Percentiles rank a stretch among this genome's conserved stretches.
These are phyloP conservation scores for Trachops cirrhosus DNA, from an alignment of 2,797 vertebrate genomes.

Conservation along the genomic window DNA sequence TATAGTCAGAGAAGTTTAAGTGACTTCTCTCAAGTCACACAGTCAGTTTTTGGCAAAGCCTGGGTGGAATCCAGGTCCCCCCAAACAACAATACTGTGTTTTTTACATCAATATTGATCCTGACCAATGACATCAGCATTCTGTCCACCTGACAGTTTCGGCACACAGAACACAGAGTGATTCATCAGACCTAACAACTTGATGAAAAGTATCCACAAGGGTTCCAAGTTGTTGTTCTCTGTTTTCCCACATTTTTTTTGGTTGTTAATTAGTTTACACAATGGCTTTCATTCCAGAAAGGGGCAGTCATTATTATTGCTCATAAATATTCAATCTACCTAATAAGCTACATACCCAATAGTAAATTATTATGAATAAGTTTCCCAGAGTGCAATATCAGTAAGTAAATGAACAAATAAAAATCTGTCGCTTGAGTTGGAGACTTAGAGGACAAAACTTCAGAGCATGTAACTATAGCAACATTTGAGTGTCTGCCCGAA, in stretches of 20 bases:
- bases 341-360: background rate
- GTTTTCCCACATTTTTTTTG: background rate
- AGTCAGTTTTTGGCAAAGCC: background rate
- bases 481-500: background rate
- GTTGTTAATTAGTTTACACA: background rate
- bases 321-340: background rate
- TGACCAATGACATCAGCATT: background rate
- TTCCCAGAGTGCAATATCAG: background rate
- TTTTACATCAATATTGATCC: background rate
- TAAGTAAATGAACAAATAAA: background rate
- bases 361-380: slow-evolving; percentile 1
- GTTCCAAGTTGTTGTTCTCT: background rate
- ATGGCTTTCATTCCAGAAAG: background rate
- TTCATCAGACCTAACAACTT: background rate
- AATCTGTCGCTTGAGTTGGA: background rate
- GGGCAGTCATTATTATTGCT: background rate
- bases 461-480: background rate
- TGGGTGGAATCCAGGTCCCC: background rate
- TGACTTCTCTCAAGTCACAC: background rate
- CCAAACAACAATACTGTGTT: background rate
- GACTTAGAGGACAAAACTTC: background rate
- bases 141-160: background rate
- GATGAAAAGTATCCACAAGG: background rate
- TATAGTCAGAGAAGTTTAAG: background rate
- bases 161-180: background rate